These are phyloP conservation scores for Candidula unifasciata DNA, from an alignment of 2,888 invertebrate species.

Conservation along the genomic window DNA sequence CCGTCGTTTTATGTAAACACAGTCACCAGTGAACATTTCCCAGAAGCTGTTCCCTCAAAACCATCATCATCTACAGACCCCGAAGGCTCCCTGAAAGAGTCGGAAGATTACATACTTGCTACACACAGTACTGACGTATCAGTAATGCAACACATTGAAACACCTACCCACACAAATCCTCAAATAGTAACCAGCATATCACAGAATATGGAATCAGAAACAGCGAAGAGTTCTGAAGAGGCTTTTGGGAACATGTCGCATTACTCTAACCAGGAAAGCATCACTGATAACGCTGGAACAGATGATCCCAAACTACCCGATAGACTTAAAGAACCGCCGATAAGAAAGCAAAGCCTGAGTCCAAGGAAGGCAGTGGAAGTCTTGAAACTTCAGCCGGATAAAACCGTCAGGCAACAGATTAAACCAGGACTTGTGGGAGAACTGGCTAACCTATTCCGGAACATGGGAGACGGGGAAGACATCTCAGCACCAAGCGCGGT, in stretches of 20 bases:
- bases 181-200: neutral
- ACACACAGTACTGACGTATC: neutral
- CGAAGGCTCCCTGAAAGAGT: neutral
- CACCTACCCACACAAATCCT: neutral
- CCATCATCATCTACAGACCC: neutral
- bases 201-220: neutral
- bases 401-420: constrained; percentile 59
- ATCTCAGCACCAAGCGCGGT: neutral
- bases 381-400: constrained; percentile 56
- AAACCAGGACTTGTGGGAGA: constrained; percentile 62
- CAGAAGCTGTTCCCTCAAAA: neutral
- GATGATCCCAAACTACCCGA: neutral
- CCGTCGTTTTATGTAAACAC: neutral
- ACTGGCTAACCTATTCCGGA: constrained; percentile 56
- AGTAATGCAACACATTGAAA: neutral
- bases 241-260: neutral
- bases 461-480: constrained; percentile 41
- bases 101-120: neutral
- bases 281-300: neutral
- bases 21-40: neutral
- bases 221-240: neutral
- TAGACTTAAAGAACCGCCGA: neutral
- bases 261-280: neutral
- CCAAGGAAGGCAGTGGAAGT: constrained; percentile 39
- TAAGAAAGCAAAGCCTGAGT: constrained; percentile 3